These are phyloP conservation scores for Alethe diademata DNA, from an alignment of 2,113 vertebrate genomes.

Conservation along the genomic window DNA sequence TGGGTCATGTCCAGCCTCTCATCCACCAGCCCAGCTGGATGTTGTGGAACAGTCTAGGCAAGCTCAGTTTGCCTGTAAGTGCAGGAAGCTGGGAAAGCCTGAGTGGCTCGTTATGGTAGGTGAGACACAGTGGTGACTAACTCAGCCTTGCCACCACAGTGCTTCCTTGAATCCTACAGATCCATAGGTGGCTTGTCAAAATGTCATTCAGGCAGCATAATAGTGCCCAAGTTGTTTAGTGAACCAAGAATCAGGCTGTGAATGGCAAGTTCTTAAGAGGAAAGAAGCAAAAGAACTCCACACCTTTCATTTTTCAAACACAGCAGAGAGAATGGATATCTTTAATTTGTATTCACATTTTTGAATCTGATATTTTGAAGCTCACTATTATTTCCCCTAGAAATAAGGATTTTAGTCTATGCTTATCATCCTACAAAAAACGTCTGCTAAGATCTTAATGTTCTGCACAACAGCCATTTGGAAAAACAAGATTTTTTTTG, in stretches of 20 bases:
- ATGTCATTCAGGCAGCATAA: not conserved
- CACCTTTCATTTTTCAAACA: not conserved
- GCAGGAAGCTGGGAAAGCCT: not conserved
- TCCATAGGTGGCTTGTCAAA: not conserved
- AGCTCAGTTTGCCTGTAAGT: not conserved
- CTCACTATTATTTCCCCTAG: not conserved
- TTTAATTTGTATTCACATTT: not conserved
- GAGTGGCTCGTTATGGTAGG: not conserved
- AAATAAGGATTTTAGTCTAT: not conserved
- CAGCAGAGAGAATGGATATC: fast-evolving
- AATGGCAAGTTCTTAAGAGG: not conserved
- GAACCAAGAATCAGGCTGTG: not conserved
- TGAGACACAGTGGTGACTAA: not conserved
- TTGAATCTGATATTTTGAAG: not conserved
- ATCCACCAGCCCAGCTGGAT: not conserved
- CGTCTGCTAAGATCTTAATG: not conserved
- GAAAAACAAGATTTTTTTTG: not conserved
- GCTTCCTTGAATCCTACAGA: not conserved
- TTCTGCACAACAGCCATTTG: not conserved
- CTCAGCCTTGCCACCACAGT: not conserved
- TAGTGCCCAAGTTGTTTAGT: not conserved
- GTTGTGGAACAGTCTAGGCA: not conserved
- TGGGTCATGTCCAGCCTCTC: not conserved
- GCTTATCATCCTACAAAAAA: not conserved
- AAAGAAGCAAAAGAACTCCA: not conserved